Base-by-base conservation (phyloP, 2,888 invertebrate genomes). In the Ganaspis brasiliensis region DNA sequence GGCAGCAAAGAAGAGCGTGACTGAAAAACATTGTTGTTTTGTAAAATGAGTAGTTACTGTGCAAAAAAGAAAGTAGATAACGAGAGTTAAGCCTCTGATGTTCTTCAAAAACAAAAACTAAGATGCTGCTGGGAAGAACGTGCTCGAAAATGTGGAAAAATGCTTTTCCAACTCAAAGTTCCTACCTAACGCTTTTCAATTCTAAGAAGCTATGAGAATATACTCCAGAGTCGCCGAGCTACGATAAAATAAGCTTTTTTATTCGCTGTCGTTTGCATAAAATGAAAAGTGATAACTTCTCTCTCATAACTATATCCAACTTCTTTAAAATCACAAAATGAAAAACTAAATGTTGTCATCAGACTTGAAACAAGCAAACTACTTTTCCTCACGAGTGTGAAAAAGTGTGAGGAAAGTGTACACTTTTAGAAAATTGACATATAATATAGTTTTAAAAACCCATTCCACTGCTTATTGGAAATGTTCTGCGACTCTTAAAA, bases 141-240 rank as follows among this genome's bases (percentile, higher is more conserved):
- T 52, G 52, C 52, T 52, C n/a, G 52, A 52, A 52, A 52, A 52
- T 52, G 35, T 31, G 59, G 35, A 59, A 35, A 59, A 59, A 9
- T 31, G 31, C 31, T 31, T 59, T 59, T 59, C 31, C 31, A 31
- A 31, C 59, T 31, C 31, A 59, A 59, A 59, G n/a, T 59, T 59
- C 16, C 31, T 59, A 31, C n/a, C 26, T 59, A 59, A 59, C 59
- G 35, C 59, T 59, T 59, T 52, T 59, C 59, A 59, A 31, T 59
- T 59, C 59, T 10, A 10, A 59, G 59, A 59, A 59, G 59, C 59
- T 16, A 59, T n/a, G 35, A 26, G 59, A 59, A 59, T 59, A 52
- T 19, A 52, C 52, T 19, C 52, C 19, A 52, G n/a, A 49, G n/a
- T 49, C 10, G 24, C n/a, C 14, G 56, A 57, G 57, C n/a, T 14